Evolutionary conservation across 2,888 invertebrate species (phyloP), one percentile per base, ranked within the genome.

Genomic region (Cosmopolites sordidus): DNA sequence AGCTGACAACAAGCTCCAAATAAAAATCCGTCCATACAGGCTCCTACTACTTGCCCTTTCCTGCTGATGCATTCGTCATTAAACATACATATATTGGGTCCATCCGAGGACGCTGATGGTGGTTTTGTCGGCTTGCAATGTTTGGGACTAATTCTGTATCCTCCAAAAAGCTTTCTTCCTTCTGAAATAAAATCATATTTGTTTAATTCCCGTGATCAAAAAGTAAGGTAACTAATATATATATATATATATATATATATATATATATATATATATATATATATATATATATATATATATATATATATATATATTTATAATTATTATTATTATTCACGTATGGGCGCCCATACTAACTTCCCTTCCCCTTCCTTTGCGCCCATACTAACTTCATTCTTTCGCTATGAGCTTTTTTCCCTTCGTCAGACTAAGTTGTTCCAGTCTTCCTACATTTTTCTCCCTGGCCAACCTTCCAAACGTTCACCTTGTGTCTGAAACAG

Each of bases 1-100:
- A 92, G 78, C 66, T 88, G 86, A 67, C 93, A 94, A 72, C 93
- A 94, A 0, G 93, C 90, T 1, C 93, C 93, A 66, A 92, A 92
- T n/a, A 91, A 79, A 70, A 91, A 91, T 0, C 93, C 91, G 66
- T 93, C 92, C 86, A 92, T 90, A 68, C 93, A 94, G 0, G 92
- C 87, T 0, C 92, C 92, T 0, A 93, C 89, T 60, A 92, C 87
- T 68, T 87, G 83, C 0, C 93, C 93, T 0, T 83, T 83, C 58
- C 89, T 77, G 62, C 86, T 85, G 1, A 79, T 78, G 69, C 93
- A 93, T 69, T 93, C 92, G 67, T 91, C 90, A 75, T 93, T 92
- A 77, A 93, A 94, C 93, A 93, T 93, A 74, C 93, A 93, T 66
- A 91, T 85, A 33, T 87, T 88, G 37, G 85, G 85, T 1, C 87